Conservation (phyloP, 1,140 invertebrate genomes). For the Drosophila ironensis region DNA sequence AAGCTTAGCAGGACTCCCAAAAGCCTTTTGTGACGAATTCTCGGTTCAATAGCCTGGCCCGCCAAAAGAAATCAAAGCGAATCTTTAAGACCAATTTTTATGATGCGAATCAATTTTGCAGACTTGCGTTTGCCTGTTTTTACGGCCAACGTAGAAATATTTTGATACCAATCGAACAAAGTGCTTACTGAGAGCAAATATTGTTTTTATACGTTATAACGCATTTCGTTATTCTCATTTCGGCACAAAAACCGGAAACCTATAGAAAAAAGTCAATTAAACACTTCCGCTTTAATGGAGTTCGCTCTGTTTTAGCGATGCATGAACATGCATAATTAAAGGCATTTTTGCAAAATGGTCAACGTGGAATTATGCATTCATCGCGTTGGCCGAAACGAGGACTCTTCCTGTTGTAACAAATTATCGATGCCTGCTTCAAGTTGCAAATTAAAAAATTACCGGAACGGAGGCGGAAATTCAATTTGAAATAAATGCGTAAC, state of each 20-base stretch:
- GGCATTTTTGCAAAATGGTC: conserved; percentile 5
- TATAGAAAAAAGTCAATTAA: conserved; percentile 15
- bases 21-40: conserved; percentile 13
- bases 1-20: conserved; percentile 27
- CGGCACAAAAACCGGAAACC: neutral
- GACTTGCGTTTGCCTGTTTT: conserved; percentile 24
- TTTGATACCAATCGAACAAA: conserved; percentile 39
- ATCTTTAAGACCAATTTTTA: conserved; percentile 18
- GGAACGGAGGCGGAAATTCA: conserved; percentile 53
- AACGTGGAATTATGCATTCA: conserved; percentile 33
- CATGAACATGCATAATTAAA: conserved; percentile 20
- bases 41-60: conserved; percentile 51
- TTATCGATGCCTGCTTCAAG: conserved; percentile 35
- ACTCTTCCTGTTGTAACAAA: conserved; percentile 45
- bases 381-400: conserved; percentile 8
- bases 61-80: conserved; percentile 14
- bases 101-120: conserved; percentile 13
- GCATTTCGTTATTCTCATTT: too few species aligned
- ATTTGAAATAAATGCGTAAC: conserved; percentile 58
- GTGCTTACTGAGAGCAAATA: conserved; percentile 11
- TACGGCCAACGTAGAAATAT: conserved; percentile 6
- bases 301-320: neutral
- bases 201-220: neutral
- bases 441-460: conserved; percentile 25
- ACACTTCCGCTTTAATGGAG: conserved; percentile 7